phyloP scores from a whole-genome alignment of 1,140 invertebrate genomes.

The Elymnias hypermnestra region DNA sequence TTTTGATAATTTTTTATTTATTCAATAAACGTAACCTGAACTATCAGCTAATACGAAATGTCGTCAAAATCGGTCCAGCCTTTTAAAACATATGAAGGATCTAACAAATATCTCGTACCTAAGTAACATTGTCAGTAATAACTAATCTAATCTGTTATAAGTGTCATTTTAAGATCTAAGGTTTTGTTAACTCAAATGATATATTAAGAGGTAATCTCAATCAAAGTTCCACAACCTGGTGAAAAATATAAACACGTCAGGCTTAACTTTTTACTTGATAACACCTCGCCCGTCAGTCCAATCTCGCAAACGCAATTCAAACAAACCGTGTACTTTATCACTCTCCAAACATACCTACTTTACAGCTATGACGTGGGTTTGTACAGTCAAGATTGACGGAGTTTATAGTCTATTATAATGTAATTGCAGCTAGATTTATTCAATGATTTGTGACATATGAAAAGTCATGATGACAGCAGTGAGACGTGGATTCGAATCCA shows the following conservation, averaged over 20 bases:
- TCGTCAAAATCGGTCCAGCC: too few species aligned
- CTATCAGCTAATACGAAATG: too few species aligned
- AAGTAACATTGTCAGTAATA: too few species aligned
- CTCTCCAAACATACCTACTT: slow-evolving; percentile 4
- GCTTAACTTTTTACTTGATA: not conserved
- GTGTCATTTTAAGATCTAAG: too few species aligned
- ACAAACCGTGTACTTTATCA: not conserved
- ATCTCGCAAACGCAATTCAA: not conserved
- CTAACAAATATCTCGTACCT: too few species aligned
- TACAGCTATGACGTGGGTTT: not conserved
- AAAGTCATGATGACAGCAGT: too few species aligned
- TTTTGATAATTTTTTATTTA: too few species aligned
- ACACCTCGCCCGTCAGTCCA: not conserved
- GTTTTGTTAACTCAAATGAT: too few species aligned
- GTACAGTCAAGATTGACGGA: not conserved
- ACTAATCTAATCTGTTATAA: too few species aligned
- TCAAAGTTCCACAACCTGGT: not conserved
- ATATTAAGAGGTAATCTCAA: not conserved
- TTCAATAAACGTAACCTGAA: too few species aligned
- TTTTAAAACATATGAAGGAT: too few species aligned
- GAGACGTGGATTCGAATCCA: too few species aligned
- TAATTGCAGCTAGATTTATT: not conserved
- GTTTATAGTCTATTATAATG: not conserved
- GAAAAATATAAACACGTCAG: not conserved
- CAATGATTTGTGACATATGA: not conserved